These are phyloP conservation scores for Macrotus californicus DNA, from an alignment of 2,113 vertebrate species.

Conservation along the genomic window DNA sequence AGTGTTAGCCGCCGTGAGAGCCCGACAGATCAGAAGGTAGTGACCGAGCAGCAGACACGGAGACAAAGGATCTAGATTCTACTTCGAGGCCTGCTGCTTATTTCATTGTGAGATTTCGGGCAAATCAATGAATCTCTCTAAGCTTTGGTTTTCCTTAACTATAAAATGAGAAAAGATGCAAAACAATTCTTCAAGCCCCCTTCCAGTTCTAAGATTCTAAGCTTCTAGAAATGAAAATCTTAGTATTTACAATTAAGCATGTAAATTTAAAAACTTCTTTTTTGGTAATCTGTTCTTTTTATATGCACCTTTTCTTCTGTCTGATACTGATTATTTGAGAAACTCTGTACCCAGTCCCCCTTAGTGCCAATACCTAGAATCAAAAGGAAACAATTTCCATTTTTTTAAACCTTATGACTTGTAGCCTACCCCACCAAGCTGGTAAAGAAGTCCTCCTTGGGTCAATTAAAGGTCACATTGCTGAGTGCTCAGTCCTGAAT, in stretches of 20 bases:
- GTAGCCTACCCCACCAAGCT: not conserved
- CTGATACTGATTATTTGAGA: not conserved
- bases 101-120: not conserved
- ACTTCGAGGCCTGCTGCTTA: not conserved
- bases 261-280: conserved; percentile 17
- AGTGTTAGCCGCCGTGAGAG: too few species aligned
- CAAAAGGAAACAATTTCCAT: conserved; percentile 17
- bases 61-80: not conserved
- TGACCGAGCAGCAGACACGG: not conserved
- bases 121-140: not conserved
- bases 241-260: conserved; percentile 24
- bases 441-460: not conserved
- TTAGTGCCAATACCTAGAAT: not conserved
- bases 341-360: not conserved
- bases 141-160: conserved; percentile 13
- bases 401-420: conserved; percentile 1
- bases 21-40: not conserved
- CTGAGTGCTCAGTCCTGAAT: not conserved
- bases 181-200: not conserved
- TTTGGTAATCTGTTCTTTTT: not conserved
- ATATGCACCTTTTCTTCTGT: not conserved
- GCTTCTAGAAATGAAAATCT: not conserved
- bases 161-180: not conserved
- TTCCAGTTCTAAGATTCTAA: not conserved
- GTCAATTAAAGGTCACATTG: not conserved